phyloP scores from a whole-genome alignment of 30 jellyfish, hydroid and myxozoan species.

The Cassiopea andromeda region DNA sequence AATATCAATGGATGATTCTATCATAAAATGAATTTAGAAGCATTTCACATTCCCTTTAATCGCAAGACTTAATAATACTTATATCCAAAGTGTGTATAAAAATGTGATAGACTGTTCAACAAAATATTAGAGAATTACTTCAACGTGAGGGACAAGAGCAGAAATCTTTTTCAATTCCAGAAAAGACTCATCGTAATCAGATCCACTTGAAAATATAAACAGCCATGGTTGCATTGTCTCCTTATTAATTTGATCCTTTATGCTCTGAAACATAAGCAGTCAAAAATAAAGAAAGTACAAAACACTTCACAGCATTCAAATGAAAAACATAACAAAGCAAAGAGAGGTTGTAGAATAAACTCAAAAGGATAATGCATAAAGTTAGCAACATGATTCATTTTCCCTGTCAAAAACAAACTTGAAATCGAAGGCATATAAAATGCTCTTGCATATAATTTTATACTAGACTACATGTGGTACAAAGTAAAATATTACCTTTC shows the following conservation, averaged over 20 bases:
- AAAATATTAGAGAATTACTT: conserved; percentile 28
- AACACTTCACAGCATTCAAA: background rate
- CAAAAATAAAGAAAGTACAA: background rate
- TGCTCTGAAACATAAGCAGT: conserved; percentile 15
- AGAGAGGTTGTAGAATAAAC: background rate
- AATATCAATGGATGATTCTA: too few relatives aligned
- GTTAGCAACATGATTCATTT: too few relatives aligned
- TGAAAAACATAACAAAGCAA: background rate
- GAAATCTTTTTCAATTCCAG: conserved; percentile 81
- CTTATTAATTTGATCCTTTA: conserved; percentile 12
- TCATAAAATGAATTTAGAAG: too few relatives aligned
- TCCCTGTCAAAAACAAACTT: too few relatives aligned
- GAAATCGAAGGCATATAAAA: too few relatives aligned
- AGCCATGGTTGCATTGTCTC: conserved; percentile 83
- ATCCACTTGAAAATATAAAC: conserved; percentile 69
- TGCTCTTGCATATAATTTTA: too few relatives aligned
- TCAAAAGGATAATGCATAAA: background rate
- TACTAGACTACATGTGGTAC: too few relatives aligned
- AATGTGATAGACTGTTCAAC: background rate
- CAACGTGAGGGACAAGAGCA: conserved; percentile 72
- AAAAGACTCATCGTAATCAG: conserved; percentile 58
- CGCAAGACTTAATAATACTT: background rate
- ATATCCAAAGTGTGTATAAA: background rate
- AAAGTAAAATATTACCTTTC: too few relatives aligned
- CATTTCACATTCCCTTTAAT: background rate